Conservation (phyloP, 2,888 invertebrate genomes). For the Amphipoea lucens region DNA sequence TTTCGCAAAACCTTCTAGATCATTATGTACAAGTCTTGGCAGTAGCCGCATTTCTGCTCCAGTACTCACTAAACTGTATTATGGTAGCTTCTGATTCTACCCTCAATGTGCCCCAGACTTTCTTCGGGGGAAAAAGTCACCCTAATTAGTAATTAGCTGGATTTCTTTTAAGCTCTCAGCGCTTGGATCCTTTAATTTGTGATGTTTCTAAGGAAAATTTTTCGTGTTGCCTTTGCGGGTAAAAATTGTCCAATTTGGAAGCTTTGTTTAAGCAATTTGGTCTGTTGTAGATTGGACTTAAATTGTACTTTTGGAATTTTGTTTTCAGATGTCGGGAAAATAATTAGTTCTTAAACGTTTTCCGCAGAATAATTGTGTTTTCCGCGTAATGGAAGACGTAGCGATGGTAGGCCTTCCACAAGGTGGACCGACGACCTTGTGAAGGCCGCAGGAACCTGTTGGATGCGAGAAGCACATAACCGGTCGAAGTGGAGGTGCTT, state of each 20-base stretch:
- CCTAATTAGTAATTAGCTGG: conserved; percentile 65
- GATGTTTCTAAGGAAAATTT: conserved; percentile 35
- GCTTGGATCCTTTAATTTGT: conserved; percentile 49
- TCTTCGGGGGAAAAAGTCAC: conserved; percentile 56
- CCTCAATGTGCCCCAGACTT: conserved; percentile 48
- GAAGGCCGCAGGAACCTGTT: no score
- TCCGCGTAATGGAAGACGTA: no score
- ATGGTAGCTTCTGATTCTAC: conserved; percentile 49
- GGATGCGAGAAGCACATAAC: no score
- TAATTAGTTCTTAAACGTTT: conserved; percentile 15
- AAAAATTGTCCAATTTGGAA: conserved; percentile 55
- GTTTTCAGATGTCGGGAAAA: background rate
- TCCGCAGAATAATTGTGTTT: background rate
- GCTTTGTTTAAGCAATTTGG: conserved; percentile 43
- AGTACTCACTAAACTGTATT: conserved; percentile 51
- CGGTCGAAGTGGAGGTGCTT: no score
- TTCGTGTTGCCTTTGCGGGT: conserved; percentile 28
- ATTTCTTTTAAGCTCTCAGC: conserved; percentile 56
- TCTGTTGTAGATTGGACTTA: conserved; percentile 24
- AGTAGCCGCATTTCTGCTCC: conserved; percentile 20
- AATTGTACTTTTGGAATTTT: conserved; percentile 6
- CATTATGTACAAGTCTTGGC: conserved; percentile 41
- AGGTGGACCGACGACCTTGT: no score
- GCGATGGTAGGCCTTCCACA: no score
- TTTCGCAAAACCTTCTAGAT: conserved; percentile 27